These are phyloP conservation scores for Apodemus sylvaticus DNA, from an alignment of 2,113 vertebrate species.

Conservation along the genomic window DNA sequence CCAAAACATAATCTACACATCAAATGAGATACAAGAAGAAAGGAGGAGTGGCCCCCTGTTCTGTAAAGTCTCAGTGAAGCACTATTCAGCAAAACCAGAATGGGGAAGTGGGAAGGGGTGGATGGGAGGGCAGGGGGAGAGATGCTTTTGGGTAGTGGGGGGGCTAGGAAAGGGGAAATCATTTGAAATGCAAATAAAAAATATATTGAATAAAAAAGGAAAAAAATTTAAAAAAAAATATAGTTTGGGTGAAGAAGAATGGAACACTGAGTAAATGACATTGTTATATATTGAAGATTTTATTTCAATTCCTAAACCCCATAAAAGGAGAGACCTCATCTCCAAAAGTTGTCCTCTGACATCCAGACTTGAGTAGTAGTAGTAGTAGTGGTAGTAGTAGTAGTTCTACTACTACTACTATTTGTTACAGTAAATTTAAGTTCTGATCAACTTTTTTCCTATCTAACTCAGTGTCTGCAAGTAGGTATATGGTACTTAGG, in stretches of 20 bases:
- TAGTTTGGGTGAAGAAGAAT: neutral
- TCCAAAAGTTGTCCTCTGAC: neutral
- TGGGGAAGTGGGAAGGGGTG: no score
- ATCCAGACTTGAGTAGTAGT: neutral
- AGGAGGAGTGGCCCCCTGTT: no score
- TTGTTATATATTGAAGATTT: neutral
- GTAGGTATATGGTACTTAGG: neutral
- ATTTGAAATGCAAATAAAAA: no score
- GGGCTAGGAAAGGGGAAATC: no score
- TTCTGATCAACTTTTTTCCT: neutral
- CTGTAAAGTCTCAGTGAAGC: no score
- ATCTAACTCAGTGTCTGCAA: neutral
- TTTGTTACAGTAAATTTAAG: slow-evolving; percentile 9
- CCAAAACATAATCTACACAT: no score
- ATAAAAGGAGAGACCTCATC: neutral
- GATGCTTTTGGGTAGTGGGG: no score
- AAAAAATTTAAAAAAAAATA: no score
- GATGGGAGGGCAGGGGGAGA: no score
- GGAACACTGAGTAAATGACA: neutral
- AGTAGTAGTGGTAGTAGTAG: neutral
- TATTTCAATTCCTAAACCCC: neutral
- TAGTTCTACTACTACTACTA: neutral
- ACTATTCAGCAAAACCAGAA: no score
- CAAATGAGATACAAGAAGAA: no score
- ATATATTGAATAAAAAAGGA: no score